Evolutionary conservation across 2,888 invertebrate species (phyloP).

Genomic region (Stomorhina lunata): DNA sequence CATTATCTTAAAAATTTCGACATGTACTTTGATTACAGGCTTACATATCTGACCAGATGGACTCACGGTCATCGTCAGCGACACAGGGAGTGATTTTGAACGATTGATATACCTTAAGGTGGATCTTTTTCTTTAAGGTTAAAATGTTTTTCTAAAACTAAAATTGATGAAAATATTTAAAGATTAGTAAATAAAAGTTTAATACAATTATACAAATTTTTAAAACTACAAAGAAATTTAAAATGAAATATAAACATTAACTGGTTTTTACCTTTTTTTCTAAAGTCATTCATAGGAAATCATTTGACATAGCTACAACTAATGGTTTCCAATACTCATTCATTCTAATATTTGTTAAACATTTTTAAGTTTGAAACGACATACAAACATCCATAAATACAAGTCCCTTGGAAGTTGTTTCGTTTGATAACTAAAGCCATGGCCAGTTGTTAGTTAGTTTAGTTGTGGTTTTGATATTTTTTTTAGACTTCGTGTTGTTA

Average conservation of each 20-base stretch:
- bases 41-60: too few species aligned
- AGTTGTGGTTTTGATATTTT: neutral
- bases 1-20: too few species aligned
- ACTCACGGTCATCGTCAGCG: too few species aligned
- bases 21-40: too few species aligned
- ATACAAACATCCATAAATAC: too few species aligned
- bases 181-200: neutral
- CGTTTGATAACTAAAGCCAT: too few species aligned
- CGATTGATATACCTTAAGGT: too few species aligned
- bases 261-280: neutral
- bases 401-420: conserved; percentile 36
- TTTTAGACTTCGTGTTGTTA: conserved; percentile 23
- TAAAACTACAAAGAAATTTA: neutral
- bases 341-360: neutral
- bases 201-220: conserved; percentile 15
- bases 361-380: conserved; percentile 10
- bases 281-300: neutral
- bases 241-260: too few species aligned
- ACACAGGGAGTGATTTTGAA: too few species aligned
- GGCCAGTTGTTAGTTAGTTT: neutral
- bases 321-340: neutral
- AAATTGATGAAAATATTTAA: too few species aligned
- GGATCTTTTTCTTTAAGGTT: too few species aligned
- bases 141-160: too few species aligned
- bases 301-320: neutral